A percentile compares a stretch with the other conserved stretches of the same genome.
phyloP scores from a whole-genome alignment of 1,140 invertebrate species.

The Lucilia cuprina region DNA sequence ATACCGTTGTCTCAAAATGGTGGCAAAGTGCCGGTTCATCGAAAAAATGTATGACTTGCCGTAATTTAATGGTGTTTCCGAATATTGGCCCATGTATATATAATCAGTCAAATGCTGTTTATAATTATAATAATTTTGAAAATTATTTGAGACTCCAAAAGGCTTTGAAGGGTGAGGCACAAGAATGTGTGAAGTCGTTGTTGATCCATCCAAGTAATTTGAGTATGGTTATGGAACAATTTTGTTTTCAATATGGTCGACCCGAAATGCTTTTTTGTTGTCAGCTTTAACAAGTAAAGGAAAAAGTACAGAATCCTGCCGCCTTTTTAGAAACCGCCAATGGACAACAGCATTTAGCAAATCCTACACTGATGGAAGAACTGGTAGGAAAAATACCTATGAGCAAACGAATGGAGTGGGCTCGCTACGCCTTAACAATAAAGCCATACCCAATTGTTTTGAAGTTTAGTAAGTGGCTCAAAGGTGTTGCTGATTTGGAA shows the following conservation, averaged over 20 bases:
- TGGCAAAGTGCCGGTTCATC: no score
- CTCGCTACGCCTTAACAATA: no score
- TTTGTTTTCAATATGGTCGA: slow-evolving; percentile 8
- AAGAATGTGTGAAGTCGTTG: background rate
- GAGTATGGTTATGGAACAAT: slow-evolving; percentile 16
- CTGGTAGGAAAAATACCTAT: background rate
- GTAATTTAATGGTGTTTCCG: slow-evolving; percentile 4
- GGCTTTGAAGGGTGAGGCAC: background rate
- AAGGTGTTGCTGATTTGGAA: no score
- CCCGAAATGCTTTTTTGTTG: slow-evolving; percentile 13
- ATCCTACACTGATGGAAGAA: slow-evolving; percentile 23
- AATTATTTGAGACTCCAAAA: slow-evolving; percentile 22
- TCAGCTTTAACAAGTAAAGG: background rate
- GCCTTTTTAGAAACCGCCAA: background rate
- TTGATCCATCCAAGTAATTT: slow-evolving; percentile 20
- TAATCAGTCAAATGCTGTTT: background rate
- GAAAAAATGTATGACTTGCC: no score
- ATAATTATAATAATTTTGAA: slow-evolving; percentile 20
- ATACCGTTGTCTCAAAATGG: no score
- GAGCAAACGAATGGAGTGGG: no score
- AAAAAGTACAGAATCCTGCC: no score
- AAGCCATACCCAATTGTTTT: no score
- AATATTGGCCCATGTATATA: slow-evolving; percentile 25
- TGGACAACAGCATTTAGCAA: background rate
- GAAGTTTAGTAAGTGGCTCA: no score